These are phyloP conservation scores for Characodon lateralis DNA, from an alignment of 2,797 vertebrate genomes.

Conservation along the genomic window DNA sequence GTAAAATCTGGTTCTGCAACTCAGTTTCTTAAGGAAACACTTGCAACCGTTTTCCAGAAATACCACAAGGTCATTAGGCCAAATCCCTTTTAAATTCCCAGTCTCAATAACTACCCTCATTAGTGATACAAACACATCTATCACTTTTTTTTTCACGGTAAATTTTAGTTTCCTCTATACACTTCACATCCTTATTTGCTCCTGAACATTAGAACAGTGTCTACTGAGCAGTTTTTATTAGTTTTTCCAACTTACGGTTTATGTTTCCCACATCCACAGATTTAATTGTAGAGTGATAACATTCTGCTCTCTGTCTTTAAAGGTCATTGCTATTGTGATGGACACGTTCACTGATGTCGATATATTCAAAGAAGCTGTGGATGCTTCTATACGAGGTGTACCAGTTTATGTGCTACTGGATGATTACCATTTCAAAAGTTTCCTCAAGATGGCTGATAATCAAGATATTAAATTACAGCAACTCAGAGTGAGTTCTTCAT, in stretches of 20 bases:
- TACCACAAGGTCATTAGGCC: background rate
- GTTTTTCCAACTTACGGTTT: background rate
- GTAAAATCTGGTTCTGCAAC: constrained; percentile 70
- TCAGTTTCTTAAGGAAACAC: constrained; percentile 17
- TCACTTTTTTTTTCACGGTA: background rate
- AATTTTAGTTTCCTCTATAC: background rate
- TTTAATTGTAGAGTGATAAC: background rate
- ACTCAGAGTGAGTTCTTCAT: constrained; percentile 85
- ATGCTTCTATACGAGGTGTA: constrained; percentile 88
- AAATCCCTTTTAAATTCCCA: background rate
- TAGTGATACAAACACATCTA: background rate
- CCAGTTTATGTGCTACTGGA: constrained; percentile 93
- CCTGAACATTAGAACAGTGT: background rate
- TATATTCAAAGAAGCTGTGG: constrained; percentile 93
- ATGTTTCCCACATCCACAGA: background rate
- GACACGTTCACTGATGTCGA: constrained; percentile 96
- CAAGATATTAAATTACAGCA: constrained; percentile 90
- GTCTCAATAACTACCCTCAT: constrained; percentile 2
- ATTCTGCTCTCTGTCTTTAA: constrained; percentile 44
- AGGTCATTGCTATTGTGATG: constrained; percentile 97
- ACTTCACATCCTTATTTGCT: background rate
- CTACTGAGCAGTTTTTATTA: background rate
- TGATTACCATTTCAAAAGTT: constrained; percentile 86
- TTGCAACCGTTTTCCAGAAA: constrained; percentile 22
- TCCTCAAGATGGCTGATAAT: constrained; percentile 91